Conservation (phyloP, 2,113 vertebrate species). For the Microcebus ravelobensis region DNA sequence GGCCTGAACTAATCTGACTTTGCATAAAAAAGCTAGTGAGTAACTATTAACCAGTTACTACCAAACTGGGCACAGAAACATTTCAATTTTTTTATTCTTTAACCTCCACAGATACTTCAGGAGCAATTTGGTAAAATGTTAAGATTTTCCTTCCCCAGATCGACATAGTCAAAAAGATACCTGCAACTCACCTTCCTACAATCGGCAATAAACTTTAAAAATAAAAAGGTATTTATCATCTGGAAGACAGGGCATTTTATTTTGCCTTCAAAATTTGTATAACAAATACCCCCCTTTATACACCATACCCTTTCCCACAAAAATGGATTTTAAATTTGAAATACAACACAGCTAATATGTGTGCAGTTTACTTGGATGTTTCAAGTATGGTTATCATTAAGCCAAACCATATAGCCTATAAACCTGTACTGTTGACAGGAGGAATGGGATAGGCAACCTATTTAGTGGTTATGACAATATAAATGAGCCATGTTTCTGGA, state of each 20-base stretch:
- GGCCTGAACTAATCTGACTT: background rate
- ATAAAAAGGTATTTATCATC: background rate
- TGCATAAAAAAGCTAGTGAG: background rate
- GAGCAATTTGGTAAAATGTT: background rate
- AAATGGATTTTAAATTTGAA: conserved; percentile 48
- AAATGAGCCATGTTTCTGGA: background rate
- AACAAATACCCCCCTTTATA: conserved; percentile 23
- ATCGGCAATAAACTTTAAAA: conserved; percentile 7
- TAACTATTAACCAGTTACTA: conserved; percentile 19
- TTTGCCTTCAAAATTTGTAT: conserved; percentile 36
- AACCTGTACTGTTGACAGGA: background rate
- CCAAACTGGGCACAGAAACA: background rate
- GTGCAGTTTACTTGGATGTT: background rate
- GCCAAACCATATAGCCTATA: background rate
- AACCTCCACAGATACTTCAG: background rate
- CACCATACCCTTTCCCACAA: background rate
- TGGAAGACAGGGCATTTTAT: conserved; percentile 30
- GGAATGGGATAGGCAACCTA: background rate
- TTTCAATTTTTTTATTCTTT: background rate
- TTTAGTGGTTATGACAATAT: background rate
- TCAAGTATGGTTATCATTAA: background rate
- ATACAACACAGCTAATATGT: background rate
- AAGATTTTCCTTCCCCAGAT: background rate
- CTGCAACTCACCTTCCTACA: background rate
- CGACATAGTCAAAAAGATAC: background rate